Evolutionary conservation across 2,888 invertebrate species (phyloP), one percentile per base, ranked within the genome.

Genomic region (Tuta absoluta): DNA sequence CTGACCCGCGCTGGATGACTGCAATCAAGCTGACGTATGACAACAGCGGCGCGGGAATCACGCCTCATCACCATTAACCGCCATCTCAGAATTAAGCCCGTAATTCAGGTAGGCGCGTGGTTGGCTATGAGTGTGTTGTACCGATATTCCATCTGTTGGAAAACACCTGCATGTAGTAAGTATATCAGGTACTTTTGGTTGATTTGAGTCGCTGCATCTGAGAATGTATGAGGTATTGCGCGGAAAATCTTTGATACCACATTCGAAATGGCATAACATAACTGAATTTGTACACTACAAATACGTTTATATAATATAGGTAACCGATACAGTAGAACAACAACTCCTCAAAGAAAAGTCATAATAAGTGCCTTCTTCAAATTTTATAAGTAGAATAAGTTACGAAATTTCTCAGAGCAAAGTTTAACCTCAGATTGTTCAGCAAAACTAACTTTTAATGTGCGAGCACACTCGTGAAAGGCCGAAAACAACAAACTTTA

Each of bases 1-100:
- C 63, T 62, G 33, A 49, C 24, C 61, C 58, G 23, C 33, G 28
- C 28, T 10, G 23, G 62, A 51, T 37, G 61, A 61, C 62, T 51
- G 59, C 41, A 64, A 66, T 62, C 66, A 66, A 64, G 56, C 64
- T 62, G 62, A 62, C 62, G 53, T 51, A 62, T 62, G 62, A 48
- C 38, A 53, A 53, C 62, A 62, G 24, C 53, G 33, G 33, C 45
- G 23, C 28, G 38, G 62, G 38, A 62, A 53, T 62, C 28, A 51
- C 51, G 53, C 17, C 62, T 62, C 62, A 62, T 62, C 53, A 62
- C 62, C 62, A 62, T 62, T 53, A 62, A 62, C 4, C 49, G n/a
- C 12, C 17, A 12, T 24, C 24, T 37, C 53, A 48, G 38, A 24
- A 19, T 62, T 51, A 19, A 28, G 53, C 62, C 11, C 37, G 24